phyloP scores from a whole-genome alignment of 1,140 invertebrate species.

The Arion vulgaris region DNA sequence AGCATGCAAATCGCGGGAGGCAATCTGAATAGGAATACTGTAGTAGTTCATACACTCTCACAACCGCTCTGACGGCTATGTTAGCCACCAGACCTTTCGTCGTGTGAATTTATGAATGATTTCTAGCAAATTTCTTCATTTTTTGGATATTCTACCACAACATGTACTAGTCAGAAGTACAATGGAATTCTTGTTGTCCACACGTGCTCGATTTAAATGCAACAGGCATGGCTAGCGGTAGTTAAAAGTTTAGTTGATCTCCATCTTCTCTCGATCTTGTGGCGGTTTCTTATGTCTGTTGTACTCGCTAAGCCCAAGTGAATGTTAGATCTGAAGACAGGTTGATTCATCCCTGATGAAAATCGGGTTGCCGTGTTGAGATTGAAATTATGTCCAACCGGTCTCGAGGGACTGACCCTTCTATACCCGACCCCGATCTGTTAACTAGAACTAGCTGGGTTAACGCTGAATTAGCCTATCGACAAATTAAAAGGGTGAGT shows the following conservation, averaged over 20 bases:
- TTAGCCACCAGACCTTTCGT: not conserved
- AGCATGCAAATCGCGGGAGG: slow-evolving; percentile 59
- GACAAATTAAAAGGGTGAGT: slow-evolving; percentile 92
- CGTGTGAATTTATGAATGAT: slow-evolving; percentile 20
- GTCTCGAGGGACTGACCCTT: slow-evolving; percentile 52
- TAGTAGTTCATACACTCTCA: slow-evolving; percentile 42
- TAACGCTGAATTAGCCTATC: slow-evolving; percentile 89
- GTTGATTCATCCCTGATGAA: slow-evolving; percentile 53
- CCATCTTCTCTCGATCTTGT: slow-evolving; percentile 9
- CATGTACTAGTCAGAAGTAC: not conserved
- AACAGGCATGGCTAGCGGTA: slow-evolving; percentile 1
- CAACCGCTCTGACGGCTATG: slow-evolving; percentile 19
- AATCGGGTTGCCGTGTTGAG: slow-evolving; percentile 17
- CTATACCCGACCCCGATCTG: slow-evolving; percentile 79
- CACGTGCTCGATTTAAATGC: slow-evolving; percentile 23
- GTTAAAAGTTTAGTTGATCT: not conserved
- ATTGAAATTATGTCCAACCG: slow-evolving; percentile 58
- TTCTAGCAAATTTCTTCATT: slow-evolving; percentile 6
- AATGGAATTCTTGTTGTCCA: slow-evolving; percentile 25
- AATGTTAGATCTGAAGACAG: slow-evolving; percentile 11
- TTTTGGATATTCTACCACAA: not conserved
- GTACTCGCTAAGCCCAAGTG: too few relatives aligned
- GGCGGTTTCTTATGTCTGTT: slow-evolving; percentile 18
- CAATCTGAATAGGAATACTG: slow-evolving; percentile 47
- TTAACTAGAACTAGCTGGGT: slow-evolving; percentile 94